These are phyloP conservation scores for pig (Sus scrofa) DNA, from an alignment of 2,113 vertebrate species.

Conservation along the genomic window DNA sequence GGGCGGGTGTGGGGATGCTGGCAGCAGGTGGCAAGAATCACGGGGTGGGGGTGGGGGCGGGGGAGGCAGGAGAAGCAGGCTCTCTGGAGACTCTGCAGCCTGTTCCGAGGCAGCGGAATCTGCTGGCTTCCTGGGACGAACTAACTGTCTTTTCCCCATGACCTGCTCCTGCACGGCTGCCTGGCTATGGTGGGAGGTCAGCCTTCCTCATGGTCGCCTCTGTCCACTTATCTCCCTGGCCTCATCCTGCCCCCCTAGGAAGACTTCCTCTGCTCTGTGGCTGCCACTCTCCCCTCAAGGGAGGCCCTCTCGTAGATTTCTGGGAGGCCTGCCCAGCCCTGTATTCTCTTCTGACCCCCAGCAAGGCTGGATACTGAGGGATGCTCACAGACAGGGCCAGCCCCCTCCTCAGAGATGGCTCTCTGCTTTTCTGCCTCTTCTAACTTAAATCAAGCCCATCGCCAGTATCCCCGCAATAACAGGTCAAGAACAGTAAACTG, in stretches of 20 bases:
- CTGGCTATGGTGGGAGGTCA: background rate
- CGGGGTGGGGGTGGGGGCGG: accelerated
- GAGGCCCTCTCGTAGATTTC: slow-evolving; percentile 52
- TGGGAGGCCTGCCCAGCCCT: slow-evolving; percentile 51
- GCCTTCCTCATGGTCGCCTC: background rate
- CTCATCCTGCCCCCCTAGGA: background rate
- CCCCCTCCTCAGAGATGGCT: background rate
- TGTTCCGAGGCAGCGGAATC: background rate
- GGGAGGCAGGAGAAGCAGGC: background rate
- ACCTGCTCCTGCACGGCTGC: background rate
- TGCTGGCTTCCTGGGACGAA: background rate
- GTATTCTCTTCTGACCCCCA: slow-evolving; percentile 21
- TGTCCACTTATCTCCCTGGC: slow-evolving; percentile 11
- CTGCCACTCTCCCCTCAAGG: slow-evolving; percentile 32
- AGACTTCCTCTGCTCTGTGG: slow-evolving; percentile 55
- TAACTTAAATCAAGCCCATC: background rate
- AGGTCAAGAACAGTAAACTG: slow-evolving; percentile 3
- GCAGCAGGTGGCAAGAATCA: background rate
- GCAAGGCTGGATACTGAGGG: slow-evolving; percentile 25
- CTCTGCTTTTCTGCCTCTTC: background rate
- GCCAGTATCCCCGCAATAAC: background rate
- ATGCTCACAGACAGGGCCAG: background rate
- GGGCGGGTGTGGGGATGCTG: background rate
- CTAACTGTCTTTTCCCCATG: background rate
- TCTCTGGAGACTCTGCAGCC: background rate